Evolutionary conservation across 2,113 vertebrate species (phyloP).

Genomic region (Labeo catla): DNA sequence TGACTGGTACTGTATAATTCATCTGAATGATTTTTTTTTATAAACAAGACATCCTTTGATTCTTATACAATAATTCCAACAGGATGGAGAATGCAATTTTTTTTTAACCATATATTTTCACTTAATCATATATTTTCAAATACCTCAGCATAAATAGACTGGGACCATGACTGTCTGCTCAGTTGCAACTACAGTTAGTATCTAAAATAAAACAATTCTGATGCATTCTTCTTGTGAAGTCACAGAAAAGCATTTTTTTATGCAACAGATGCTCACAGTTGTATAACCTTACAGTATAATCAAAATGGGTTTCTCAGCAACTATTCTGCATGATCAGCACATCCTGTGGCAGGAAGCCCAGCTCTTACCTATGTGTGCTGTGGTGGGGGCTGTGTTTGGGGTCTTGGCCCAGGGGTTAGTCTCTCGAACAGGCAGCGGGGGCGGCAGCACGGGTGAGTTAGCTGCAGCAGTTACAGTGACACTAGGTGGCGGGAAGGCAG

Average conservation of each 20-base stretch:
- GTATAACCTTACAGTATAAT: background rate
- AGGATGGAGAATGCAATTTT: too few species aligned
- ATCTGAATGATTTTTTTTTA: too few species aligned
- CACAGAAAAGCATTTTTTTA: background rate
- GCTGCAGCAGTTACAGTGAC: constrained; percentile 74
- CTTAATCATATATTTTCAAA: too few species aligned
- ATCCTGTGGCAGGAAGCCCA: background rate
- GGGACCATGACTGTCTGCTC: background rate
- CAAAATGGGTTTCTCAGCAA: background rate
- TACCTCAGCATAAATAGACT: background rate
- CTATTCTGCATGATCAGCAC: background rate
- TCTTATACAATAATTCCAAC: too few species aligned
- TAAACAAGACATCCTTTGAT: too few species aligned
- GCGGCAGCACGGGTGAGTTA: constrained; percentile 81
- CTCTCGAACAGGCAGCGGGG: constrained; percentile 91
- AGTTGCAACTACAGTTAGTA: background rate
- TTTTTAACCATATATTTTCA: too few species aligned
- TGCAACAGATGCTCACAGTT: background rate
- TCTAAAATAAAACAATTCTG: background rate
- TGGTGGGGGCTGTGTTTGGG: constrained; percentile 77
- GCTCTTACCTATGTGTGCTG: constrained; percentile 81
- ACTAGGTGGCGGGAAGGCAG: constrained; percentile 84
- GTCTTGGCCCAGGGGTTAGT: constrained; percentile 97
- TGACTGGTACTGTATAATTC: too few species aligned
- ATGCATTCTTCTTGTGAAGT: background rate